Conservation (phyloP, 2,113 vertebrate genomes). For the Strix aluco region DNA sequence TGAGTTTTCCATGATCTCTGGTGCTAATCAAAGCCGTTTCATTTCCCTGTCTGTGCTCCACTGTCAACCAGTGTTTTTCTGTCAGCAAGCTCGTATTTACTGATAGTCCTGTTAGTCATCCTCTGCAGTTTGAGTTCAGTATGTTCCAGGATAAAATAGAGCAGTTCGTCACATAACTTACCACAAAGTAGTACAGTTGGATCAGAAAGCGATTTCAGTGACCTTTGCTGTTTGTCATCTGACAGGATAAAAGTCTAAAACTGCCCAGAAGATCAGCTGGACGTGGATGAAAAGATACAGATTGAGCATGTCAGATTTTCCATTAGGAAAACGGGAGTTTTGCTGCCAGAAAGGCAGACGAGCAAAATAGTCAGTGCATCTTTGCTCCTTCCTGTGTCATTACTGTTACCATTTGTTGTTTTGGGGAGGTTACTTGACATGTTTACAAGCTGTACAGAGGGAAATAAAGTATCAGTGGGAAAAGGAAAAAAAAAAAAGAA, state of each 20-base stretch:
- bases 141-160: slow-evolving; percentile 39
- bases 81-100: slow-evolving; percentile 10
- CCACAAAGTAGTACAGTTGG: slow-evolving; percentile 41
- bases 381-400: slow-evolving; percentile 5
- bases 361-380: slow-evolving; percentile 49
- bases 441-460: slow-evolving; percentile 24
- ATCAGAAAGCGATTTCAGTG: slow-evolving; percentile 59
- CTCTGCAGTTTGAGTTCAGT: slow-evolving; percentile 44
- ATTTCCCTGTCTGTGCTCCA: not conserved
- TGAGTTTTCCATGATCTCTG: not conserved
- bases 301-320: slow-evolving; percentile 75
- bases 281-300: slow-evolving; percentile 73
- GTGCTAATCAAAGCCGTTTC: not conserved
- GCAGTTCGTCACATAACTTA: slow-evolving; percentile 49
- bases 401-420: not conserved
- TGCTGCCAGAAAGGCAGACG: slow-evolving; percentile 69
- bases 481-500: not conserved
- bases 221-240: slow-evolving; percentile 68
- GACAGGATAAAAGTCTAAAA: slow-evolving; percentile 73
- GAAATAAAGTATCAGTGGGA: not conserved
- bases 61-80: not conserved
- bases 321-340: slow-evolving; percentile 66
- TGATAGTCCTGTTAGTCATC: slow-evolving; percentile 19
- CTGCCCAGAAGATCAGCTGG: slow-evolving; percentile 71
- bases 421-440: not conserved